Evolutionary conservation across 2,888 invertebrate species (phyloP).

Genomic region (Ctenicera cuprea): DNA sequence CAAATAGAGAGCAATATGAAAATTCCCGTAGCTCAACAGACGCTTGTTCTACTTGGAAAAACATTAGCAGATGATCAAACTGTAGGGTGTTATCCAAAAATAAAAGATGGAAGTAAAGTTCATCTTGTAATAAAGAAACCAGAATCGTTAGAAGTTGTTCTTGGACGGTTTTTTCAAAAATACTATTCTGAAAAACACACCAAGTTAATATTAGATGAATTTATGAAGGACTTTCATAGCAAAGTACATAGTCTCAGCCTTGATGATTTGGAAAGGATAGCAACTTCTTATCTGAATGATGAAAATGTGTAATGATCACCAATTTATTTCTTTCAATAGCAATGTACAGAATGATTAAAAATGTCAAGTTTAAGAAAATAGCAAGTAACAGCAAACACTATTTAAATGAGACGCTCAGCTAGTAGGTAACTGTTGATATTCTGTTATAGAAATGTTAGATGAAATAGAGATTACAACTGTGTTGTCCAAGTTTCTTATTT

Average conservation of each 20-base stretch:
- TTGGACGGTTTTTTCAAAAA: constrained; percentile 77
- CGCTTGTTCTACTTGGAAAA: constrained; percentile 82
- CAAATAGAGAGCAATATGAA: constrained; percentile 79
- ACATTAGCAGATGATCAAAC: constrained; percentile 83
- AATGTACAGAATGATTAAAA: not conserved
- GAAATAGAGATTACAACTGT: no score
- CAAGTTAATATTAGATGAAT: constrained; percentile 76
- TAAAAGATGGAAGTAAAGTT: constrained; percentile 85
- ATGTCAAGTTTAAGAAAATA: not conserved
- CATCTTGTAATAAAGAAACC: constrained; percentile 83
- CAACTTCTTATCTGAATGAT: constrained; percentile 68
- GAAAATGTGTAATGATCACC: constrained; percentile 47
- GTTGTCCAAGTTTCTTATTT: no score
- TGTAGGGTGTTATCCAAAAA: constrained; percentile 81
- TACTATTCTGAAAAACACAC: constrained; percentile 81
- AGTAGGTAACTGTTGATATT: no score
- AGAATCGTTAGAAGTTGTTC: constrained; percentile 77
- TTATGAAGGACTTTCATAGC: constrained; percentile 73
- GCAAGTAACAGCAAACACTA: not conserved
- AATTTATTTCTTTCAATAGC: not conserved
- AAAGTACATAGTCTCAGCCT: constrained; percentile 70
- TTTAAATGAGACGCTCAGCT: not conserved
- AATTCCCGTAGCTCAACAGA: constrained; percentile 82
- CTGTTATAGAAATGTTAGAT: no score
- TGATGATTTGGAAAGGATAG: constrained; percentile 71